A percentile compares a stretch with the other conserved stretches of the same genome.
phyloP scores from a whole-genome alignment of 1,140 invertebrate genomes.

The Acromyrmex charruanus region DNA sequence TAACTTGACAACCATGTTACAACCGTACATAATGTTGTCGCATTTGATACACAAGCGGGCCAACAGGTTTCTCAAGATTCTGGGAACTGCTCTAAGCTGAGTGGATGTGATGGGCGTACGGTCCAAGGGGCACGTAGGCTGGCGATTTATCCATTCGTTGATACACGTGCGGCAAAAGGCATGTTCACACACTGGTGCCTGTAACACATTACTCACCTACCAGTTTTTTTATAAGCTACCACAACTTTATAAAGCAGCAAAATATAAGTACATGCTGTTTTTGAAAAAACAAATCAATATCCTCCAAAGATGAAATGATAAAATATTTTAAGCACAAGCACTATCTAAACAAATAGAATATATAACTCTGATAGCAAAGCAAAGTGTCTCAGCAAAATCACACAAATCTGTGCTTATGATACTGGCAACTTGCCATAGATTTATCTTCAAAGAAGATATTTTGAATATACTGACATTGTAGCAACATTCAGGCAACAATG shows the following conservation, averaged over 20 bases:
- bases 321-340: neutral
- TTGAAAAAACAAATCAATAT: neutral
- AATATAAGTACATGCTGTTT: neutral
- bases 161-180: constrained; percentile 98
- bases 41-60: constrained; percentile 95
- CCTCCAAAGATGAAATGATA: neutral
- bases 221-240: constrained; percentile 70
- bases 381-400: too few species aligned
- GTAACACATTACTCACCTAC: constrained; percentile 83
- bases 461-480: too few species aligned
- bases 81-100: constrained; percentile 95
- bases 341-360: neutral
- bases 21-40: constrained; percentile 96
- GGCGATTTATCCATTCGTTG: constrained; percentile 96
- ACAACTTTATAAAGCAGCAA: constrained; percentile 1
- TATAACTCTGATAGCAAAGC: too few species aligned
- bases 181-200: constrained; percentile 98
- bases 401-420: too few species aligned
- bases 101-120: constrained; percentile 94
- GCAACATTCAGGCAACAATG: too few species aligned
- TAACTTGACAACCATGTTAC: constrained; percentile 94
- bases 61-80: constrained; percentile 96
- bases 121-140: constrained; percentile 97
- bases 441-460: too few species aligned
- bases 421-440: too few species aligned